Conservation (phyloP, 2,888 invertebrate species). For the Leucozona laternaria region DNA sequence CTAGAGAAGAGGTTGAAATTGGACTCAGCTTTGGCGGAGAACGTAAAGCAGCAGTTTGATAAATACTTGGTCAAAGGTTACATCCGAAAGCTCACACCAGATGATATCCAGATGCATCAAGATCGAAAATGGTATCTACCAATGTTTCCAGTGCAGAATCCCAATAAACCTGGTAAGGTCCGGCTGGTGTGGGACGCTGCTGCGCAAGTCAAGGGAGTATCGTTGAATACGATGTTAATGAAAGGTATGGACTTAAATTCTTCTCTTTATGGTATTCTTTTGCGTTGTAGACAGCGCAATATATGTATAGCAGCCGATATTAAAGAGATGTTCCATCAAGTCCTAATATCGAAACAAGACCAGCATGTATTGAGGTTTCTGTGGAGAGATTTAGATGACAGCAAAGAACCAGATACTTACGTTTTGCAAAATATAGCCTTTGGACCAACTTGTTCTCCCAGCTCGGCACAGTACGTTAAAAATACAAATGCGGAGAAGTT, state of each 20-base stretch:
- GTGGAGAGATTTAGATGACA: neutral
- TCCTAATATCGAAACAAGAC: neutral
- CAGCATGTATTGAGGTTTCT: neutral
- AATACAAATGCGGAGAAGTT: slow-evolving; percentile 18
- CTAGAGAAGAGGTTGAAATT: neutral
- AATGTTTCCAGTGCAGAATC: neutral
- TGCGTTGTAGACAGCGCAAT: neutral
- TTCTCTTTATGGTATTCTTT: slow-evolving; percentile 13
- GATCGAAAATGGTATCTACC: neutral
- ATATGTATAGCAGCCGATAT: slow-evolving; percentile 11
- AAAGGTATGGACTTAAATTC: slow-evolving; percentile 8
- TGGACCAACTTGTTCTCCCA: slow-evolving; percentile 4
- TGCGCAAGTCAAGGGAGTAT: neutral
- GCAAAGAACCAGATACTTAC: neutral
- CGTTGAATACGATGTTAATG: neutral
- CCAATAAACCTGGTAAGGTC: neutral
- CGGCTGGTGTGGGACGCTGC: slow-evolving; percentile 5
- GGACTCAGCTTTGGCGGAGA: neutral
- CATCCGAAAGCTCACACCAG: neutral
- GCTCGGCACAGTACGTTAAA: neutral
- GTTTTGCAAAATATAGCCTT: slow-evolving; percentile 3
- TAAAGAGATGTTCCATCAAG: slow-evolving; percentile 8
- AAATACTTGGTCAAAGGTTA: slow-evolving; percentile 1
- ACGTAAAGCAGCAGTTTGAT: neutral
- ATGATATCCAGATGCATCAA: neutral